A percentile compares a stretch with the other conserved stretches of the same genome.
phyloP scores from a whole-genome alignment of 2,888 invertebrate species.

The Auanema freiburgensis region DNA sequence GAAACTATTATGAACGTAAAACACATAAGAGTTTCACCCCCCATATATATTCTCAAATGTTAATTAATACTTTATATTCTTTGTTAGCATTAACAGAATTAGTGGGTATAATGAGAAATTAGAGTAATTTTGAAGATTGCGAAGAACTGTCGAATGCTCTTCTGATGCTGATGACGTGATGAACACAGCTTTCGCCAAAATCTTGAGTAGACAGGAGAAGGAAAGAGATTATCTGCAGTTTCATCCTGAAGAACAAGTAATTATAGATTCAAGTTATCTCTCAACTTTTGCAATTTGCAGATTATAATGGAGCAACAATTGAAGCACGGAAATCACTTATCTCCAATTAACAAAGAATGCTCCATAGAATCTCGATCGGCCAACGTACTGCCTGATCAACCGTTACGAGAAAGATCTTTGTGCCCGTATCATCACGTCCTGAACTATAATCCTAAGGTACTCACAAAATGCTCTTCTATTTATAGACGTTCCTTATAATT shows the following conservation, averaged over 20 bases:
- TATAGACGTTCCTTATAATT: too few species aligned
- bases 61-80: too few species aligned
- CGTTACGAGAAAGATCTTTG: conserved; percentile 23
- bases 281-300: neutral
- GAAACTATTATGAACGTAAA: too few species aligned
- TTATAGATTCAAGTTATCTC: neutral
- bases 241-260: conserved; percentile 6
- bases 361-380: conserved; percentile 18
- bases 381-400: conserved; percentile 29
- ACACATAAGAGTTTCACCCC: too few species aligned
- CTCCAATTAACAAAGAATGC: neutral
- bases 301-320: neutral
- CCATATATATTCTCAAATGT: too few species aligned
- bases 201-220: neutral
- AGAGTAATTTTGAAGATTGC: neutral
- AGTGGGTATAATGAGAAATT: too few species aligned
- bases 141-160: conserved; percentile 1
- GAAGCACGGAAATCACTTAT: neutral
- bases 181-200: conserved; percentile 1
- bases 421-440: conserved; percentile 30
- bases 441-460: conserved; percentile 30
- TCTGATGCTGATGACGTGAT: conserved; percentile 1
- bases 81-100: too few species aligned
- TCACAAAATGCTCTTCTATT: neutral
- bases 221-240: neutral